These are phyloP conservation scores for Calidris pygmaea DNA, from an alignment of 2,113 vertebrate genomes.

Conservation along the genomic window DNA sequence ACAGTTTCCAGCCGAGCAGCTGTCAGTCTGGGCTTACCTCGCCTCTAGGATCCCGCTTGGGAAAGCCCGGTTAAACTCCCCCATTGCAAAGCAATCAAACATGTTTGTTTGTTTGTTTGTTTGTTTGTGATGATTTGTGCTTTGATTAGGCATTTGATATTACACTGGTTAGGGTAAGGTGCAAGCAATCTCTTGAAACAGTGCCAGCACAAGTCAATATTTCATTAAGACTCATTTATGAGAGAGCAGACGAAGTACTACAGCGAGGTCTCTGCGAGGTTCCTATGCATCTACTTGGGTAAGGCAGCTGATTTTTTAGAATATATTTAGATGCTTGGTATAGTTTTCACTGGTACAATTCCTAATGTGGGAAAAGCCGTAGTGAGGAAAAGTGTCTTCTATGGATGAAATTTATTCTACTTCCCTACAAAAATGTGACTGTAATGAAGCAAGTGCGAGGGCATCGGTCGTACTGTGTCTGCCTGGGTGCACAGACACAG, in stretches of 20 bases:
- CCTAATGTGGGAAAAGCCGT: neutral
- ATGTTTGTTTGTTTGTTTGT: conserved; percentile 32
- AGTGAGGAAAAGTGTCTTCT: neutral
- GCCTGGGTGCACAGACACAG: neutral
- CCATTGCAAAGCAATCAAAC: conserved; percentile 1
- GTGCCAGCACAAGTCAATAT: conserved; percentile 56
- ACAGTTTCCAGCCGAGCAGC: conserved; percentile 18
- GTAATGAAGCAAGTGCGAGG: neutral
- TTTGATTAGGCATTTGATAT: conserved; percentile 49
- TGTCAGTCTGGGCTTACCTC: neutral
- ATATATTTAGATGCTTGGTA: neutral
- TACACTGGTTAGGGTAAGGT: conserved; percentile 40
- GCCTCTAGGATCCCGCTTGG: neutral
- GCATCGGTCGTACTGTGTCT: neutral
- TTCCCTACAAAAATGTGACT: neutral
- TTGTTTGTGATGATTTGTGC: conserved; percentile 38
- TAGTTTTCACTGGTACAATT: neutral
- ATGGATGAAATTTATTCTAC: neutral
- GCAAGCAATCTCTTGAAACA: conserved; percentile 40
- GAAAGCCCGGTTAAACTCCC: conserved; percentile 11
- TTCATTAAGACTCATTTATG: conserved; percentile 51
- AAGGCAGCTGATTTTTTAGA: neutral
- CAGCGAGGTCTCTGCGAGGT: neutral
- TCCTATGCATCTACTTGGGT: neutral
- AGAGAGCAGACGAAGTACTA: neutral